These are phyloP conservation scores for Pseudopipra pipra DNA, from an alignment of 2,113 vertebrate genomes.

Conservation along the genomic window DNA sequence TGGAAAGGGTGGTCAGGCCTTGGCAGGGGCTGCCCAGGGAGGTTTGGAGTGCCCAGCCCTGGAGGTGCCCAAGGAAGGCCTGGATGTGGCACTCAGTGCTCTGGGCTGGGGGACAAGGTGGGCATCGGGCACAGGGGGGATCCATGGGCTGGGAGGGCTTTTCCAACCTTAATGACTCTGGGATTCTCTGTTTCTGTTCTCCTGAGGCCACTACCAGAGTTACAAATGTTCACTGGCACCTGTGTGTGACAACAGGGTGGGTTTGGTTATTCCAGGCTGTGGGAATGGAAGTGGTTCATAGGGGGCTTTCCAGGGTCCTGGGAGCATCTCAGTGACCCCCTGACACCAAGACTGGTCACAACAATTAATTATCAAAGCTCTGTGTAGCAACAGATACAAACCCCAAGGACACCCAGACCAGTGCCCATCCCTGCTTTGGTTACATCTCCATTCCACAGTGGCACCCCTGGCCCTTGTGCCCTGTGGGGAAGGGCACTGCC, in stretches of 20 bases:
- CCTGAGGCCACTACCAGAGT: background rate
- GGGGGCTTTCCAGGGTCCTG: background rate
- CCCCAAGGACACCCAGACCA: background rate
- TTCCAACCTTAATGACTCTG: background rate
- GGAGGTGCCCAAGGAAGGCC: background rate
- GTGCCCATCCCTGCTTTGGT: background rate
- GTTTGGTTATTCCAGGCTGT: background rate
- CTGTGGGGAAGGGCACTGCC: background rate
- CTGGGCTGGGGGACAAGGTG: background rate
- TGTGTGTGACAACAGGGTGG: background rate
- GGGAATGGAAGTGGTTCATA: background rate
- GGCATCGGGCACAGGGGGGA: background rate
- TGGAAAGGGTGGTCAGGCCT: background rate
- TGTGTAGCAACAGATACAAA: background rate
- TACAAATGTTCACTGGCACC: background rate
- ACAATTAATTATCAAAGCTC: background rate
- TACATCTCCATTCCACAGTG: background rate
- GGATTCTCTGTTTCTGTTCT: background rate
- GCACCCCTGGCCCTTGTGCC: background rate
- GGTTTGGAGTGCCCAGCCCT: background rate
- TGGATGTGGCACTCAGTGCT: background rate
- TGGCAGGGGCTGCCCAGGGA: background rate
- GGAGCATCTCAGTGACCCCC: background rate
- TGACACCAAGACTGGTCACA: background rate
- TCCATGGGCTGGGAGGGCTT: background rate